Evolutionary conservation across 2,888 invertebrate genomes (phyloP).

Genomic region (Tetrapedia diversipes): DNA sequence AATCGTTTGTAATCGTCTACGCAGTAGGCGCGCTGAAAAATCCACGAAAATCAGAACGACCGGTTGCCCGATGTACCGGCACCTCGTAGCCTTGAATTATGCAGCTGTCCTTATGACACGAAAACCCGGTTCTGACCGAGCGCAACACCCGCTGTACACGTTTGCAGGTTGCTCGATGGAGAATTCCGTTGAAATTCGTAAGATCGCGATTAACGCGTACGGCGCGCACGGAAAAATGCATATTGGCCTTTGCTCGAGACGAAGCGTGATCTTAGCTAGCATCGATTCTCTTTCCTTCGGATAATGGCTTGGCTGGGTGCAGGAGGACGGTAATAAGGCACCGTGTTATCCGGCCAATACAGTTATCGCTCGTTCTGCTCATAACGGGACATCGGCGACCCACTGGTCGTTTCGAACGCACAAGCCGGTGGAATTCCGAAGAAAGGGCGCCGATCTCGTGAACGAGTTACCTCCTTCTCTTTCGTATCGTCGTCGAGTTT

Average conservation of each 20-base stretch:
- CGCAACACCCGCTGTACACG: conserved; percentile 40
- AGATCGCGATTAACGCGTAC: background rate
- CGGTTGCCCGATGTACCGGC: conserved; percentile 57
- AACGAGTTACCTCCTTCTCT: conserved; percentile 23
- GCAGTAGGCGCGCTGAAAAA: conserved; percentile 16
- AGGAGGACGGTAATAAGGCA: conserved; percentile 69
- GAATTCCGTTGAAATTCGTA: conserved; percentile 38
- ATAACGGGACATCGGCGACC: conserved; percentile 79
- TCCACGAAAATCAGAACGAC: conserved; percentile 57
- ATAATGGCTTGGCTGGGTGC: conserved; percentile 52
- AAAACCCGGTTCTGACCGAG: conserved; percentile 74
- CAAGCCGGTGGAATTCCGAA: conserved; percentile 58
- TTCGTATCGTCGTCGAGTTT: background rate
- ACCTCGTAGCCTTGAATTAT: conserved; percentile 73
- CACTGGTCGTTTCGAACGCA: conserved; percentile 75
- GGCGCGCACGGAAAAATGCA: conserved; percentile 5
- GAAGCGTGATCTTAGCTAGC: background rate
- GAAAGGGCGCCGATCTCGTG: conserved; percentile 56
- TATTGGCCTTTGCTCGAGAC: background rate
- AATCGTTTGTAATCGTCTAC: background rate
- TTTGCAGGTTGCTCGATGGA: background rate
- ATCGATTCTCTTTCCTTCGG: conserved; percentile 35
- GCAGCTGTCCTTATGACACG: conserved; percentile 79
- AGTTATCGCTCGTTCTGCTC: conserved; percentile 79
- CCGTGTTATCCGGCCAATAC: conserved; percentile 80